phyloP scores from a whole-genome alignment of 2,888 invertebrate genomes.

The Eilema depressum region DNA sequence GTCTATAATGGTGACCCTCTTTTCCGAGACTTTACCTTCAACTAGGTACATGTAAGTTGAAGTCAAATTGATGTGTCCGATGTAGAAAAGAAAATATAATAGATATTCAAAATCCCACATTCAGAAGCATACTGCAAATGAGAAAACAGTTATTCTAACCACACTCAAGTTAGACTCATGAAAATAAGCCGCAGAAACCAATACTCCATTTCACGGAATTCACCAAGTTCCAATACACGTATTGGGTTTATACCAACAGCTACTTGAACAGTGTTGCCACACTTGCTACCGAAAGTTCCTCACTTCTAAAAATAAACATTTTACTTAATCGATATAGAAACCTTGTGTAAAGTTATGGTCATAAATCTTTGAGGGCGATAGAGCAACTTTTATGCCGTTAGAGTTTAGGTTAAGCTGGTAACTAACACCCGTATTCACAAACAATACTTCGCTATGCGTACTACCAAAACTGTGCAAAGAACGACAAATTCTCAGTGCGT shows the following conservation, averaged over 20 bases:
- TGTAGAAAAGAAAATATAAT: too few species aligned
- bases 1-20: too few species aligned
- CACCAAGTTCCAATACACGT: slow-evolving; percentile 5
- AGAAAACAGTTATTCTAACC: background rate
- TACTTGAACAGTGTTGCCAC: slow-evolving; percentile 4
- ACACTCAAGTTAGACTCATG: background rate
- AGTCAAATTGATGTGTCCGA: too few species aligned
- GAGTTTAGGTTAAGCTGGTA: background rate
- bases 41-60: too few species aligned
- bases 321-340: slow-evolving; percentile 21
- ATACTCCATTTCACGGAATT: background rate
- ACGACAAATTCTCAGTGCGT: too few species aligned
- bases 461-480: too few species aligned
- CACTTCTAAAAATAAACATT: slow-evolving; percentile 6
- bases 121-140: background rate
- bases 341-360: slow-evolving; percentile 9
- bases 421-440: too few species aligned
- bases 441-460: too few species aligned
- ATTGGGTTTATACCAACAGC: background rate
- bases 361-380: slow-evolving; percentile 4
- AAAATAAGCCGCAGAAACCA: slow-evolving; percentile 1
- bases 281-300: background rate
- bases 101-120: too few species aligned
- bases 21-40: too few species aligned
- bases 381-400: background rate